phyloP scores from a whole-genome alignment of 2,113 vertebrate genomes.

The Tupaia chinensis region DNA sequence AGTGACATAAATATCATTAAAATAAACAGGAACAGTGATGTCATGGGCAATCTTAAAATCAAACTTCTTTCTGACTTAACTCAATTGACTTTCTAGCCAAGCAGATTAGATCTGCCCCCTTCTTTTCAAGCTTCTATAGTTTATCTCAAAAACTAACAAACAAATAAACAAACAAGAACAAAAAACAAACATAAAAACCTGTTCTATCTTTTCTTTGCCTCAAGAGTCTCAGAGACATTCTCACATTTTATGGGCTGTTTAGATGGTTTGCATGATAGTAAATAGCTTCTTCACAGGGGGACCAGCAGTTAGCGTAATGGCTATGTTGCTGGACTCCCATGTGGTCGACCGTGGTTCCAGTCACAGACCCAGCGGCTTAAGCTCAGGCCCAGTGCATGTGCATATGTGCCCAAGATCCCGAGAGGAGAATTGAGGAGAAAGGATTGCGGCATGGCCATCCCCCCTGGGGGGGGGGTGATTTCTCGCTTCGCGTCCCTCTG shows the following conservation, averaged over 20 bases:
- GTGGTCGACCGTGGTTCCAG: too few relatives aligned
- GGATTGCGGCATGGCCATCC: too few relatives aligned
- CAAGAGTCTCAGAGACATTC: neutral
- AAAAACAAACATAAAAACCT: neutral
- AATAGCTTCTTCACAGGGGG: neutral
- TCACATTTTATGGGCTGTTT: neutral
- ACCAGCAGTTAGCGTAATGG: too few relatives aligned
- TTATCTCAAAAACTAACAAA: neutral
- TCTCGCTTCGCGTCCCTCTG: too few relatives aligned
- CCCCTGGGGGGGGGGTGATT: too few relatives aligned
- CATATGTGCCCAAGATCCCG: too few relatives aligned
- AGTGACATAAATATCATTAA: neutral
- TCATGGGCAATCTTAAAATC: neutral
- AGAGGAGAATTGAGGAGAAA: too few relatives aligned
- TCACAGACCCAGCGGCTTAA: too few relatives aligned
- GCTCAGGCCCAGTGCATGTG: too few relatives aligned
- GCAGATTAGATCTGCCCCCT: too few relatives aligned
- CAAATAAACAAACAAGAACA: neutral
- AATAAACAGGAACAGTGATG: neutral
- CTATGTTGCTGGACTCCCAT: too few relatives aligned
- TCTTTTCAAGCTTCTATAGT: neutral
- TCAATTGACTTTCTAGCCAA: neutral
- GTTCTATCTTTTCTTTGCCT: rapidly evolving
- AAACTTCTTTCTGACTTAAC: neutral
- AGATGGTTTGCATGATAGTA: neutral